Evolutionary conservation across 1,140 invertebrate genomes (phyloP).

Genomic region (Solenopsis fugax): DNA sequence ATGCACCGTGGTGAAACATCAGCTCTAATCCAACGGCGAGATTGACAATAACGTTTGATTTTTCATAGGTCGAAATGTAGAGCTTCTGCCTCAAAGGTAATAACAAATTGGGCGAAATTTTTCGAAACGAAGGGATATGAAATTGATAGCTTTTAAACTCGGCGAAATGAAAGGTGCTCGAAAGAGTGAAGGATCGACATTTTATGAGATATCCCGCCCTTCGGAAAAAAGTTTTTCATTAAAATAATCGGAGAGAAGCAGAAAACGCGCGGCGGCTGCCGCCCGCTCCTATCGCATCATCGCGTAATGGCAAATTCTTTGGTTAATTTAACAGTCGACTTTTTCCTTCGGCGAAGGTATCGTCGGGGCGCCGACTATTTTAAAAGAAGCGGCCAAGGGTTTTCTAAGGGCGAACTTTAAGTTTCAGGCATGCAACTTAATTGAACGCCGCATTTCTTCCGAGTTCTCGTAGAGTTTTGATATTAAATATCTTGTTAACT

Average conservation of each 20-base stretch:
- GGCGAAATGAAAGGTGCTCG: conserved; percentile 21
- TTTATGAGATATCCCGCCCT: background rate
- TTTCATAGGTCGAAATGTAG: background rate
- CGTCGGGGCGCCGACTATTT: background rate
- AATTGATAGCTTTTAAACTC: conserved; percentile 27
- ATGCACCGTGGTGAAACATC: background rate
- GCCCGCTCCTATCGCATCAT: background rate
- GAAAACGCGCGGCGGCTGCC: background rate
- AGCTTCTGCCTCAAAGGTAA: conserved; percentile 31
- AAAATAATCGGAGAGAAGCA: background rate
- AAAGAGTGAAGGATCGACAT: background rate
- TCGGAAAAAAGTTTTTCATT: background rate
- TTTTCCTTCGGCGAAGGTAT: background rate
- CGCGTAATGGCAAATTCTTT: background rate
- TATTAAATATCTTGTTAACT: conserved; percentile 20
- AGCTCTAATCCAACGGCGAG: conserved; percentile 23
- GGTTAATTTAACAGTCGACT: background rate
- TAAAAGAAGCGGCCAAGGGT: background rate
- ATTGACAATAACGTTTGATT: conserved; percentile 45
- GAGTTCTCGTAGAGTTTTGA: background rate
- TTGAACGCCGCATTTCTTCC: conserved; percentile 16
- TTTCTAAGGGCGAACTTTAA: background rate
- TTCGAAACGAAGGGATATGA: conserved; percentile 1
- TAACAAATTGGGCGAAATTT: conserved; percentile 36
- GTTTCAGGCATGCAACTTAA: background rate